Conservation (phyloP, 2,888 invertebrate genomes). For the Diaphora mendica region DNA sequence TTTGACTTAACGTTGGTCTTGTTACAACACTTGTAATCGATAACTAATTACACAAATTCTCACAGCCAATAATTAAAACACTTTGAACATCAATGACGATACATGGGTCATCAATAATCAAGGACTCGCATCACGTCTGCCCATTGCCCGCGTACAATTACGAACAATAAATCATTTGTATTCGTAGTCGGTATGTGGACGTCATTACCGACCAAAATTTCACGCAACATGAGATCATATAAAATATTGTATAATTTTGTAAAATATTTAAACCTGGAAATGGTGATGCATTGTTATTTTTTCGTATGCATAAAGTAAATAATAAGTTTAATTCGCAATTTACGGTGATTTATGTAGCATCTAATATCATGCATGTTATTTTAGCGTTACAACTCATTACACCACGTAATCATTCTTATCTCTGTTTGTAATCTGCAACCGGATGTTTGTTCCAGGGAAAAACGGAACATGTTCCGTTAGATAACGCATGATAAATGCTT, state of each 20-base stretch:
- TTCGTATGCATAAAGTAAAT: neutral
- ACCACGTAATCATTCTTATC: constrained; percentile 51
- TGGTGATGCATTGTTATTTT: neutral
- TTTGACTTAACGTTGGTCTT: neutral
- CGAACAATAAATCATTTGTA: constrained; percentile 59
- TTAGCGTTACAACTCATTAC: constrained; percentile 45
- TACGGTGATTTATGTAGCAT: neutral
- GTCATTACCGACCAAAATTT: constrained; percentile 58
- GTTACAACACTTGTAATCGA: constrained; percentile 10
- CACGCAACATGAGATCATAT: constrained; percentile 15
- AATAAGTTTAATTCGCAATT: neutral
- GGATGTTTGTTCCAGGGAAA: constrained; percentile 46
- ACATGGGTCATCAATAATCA: constrained; percentile 56
- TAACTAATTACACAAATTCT: constrained; percentile 9
- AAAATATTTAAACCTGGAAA: neutral
- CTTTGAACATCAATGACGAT: constrained; percentile 29
- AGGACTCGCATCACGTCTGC: constrained; percentile 41
- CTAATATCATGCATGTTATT: constrained; percentile 14
- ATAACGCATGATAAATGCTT: constrained; percentile 56
- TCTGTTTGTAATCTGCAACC: constrained; percentile 40
- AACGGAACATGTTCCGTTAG: constrained; percentile 37
- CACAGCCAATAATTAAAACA: constrained; percentile 43
- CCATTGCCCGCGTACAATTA: constrained; percentile 48
- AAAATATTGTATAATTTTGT: constrained; percentile 9
- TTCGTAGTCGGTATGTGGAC: constrained; percentile 48